Evolutionary conservation across 2,797 vertebrate genomes (phyloP).

Genomic region (Pelodytes ibericus): DNA sequence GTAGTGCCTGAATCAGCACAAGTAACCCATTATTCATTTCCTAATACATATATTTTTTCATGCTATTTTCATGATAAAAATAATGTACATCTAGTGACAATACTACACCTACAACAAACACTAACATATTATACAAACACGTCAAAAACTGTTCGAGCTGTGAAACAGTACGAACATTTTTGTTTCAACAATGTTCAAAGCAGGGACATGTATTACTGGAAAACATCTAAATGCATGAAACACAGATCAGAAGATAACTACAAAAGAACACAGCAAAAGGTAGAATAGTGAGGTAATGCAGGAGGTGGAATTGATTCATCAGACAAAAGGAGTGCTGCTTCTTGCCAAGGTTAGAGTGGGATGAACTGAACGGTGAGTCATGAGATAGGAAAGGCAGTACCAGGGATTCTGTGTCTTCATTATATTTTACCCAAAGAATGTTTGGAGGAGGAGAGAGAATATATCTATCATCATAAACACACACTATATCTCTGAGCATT

Average conservation of each 20-base stretch:
- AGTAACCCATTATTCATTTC: no score
- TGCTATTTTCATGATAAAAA: no score
- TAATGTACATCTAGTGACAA: not conserved
- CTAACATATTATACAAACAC: not conserved
- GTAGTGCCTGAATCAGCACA: no score
- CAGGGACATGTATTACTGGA: not conserved
- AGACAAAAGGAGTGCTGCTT: not conserved
- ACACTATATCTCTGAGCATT: not conserved
- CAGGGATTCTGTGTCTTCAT: conserved; percentile 6
- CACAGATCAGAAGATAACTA: not conserved
- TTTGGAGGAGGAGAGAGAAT: not conserved
- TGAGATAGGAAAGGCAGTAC: conserved; percentile 22
- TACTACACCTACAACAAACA: not conserved
- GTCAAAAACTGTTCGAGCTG: not conserved
- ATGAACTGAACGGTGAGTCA: conserved; percentile 1
- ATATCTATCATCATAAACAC: conserved; percentile 22
- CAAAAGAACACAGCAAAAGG: not conserved
- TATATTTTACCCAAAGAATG: conserved; percentile 20
- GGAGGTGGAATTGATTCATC: not conserved
- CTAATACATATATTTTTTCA: no score
- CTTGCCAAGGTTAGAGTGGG: conserved; percentile 52
- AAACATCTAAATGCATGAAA: not conserved
- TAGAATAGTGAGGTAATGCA: not conserved
- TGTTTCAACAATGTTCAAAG: not conserved
- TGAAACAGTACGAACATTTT: not conserved